phyloP scores from a whole-genome alignment of 2,113 vertebrate species.

The Anarrhichthys ocellatus region DNA sequence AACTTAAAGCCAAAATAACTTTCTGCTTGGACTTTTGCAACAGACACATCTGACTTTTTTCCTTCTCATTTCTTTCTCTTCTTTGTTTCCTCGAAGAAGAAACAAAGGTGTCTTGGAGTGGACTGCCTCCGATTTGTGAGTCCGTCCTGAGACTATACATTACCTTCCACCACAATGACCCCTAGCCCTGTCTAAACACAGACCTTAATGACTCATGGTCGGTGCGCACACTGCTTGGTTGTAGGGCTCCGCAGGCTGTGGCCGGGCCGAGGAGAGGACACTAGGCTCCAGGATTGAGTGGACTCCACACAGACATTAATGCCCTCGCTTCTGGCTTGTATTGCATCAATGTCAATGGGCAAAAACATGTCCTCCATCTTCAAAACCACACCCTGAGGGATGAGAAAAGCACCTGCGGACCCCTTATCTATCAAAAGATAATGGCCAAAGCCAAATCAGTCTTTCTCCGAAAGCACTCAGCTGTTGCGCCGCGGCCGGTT shows the following conservation, averaged over 20 bases:
- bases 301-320: slow-evolving; percentile 81
- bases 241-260: slow-evolving; percentile 68
- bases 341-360: slow-evolving; percentile 83
- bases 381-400: slow-evolving; percentile 77
- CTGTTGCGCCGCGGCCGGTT: slow-evolving; percentile 70
- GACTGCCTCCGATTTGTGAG: slow-evolving; percentile 64
- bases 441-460: slow-evolving; percentile 84
- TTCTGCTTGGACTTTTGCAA: slow-evolving; percentile 28
- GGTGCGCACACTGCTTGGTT: slow-evolving; percentile 62
- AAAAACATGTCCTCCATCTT: slow-evolving; percentile 87
- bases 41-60: slow-evolving; percentile 12
- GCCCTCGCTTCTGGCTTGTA: slow-evolving; percentile 79
- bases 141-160: slow-evolving; percentile 57
- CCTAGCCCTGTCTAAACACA: slow-evolving; percentile 70
- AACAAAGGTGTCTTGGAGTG: slow-evolving; percentile 12
- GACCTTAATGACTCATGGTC: slow-evolving; percentile 76
- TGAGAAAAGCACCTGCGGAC: slow-evolving; percentile 78
- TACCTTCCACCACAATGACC: slow-evolving; percentile 64
- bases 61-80: slow-evolving; percentile 14
- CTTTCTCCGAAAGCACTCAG: slow-evolving; percentile 80
- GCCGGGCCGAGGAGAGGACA: slow-evolving; percentile 63
- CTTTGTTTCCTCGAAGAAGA: slow-evolving; percentile 34
- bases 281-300: slow-evolving; percentile 72
- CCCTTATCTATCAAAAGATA: slow-evolving; percentile 85
- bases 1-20: slow-evolving; percentile 36